Base-by-base conservation (phyloP, 2,888 invertebrate genomes). In the Pollenia griseotomentosa region DNA sequence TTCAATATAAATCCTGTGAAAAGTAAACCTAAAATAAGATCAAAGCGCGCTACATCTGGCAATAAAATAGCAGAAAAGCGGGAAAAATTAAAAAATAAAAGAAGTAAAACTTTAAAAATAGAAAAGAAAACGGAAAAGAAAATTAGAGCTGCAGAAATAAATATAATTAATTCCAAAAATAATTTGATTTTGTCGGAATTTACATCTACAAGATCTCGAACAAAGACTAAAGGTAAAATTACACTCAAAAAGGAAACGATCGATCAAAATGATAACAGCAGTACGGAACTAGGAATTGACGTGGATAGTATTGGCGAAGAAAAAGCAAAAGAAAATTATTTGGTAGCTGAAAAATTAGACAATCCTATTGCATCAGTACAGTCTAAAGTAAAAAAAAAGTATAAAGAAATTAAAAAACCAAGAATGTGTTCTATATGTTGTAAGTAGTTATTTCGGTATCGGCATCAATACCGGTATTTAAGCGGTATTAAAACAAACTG, bases 321-420 rank as follows among this genome's bases (percentile, higher is more conserved):
- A 33, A 33, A 33, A 33, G 33, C 33, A 33, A 33, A 33, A 33
- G 33, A 33, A 33, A 33, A 33, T 33, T 33, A 33, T 33, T 33
- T 33, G 6, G 6, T 6, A n/a, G 46, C 6, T 48, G 33, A 19
- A 3, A 46, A 6, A 33, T 9, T n/a, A 2, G n/a, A 55, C n/a
- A 12, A 46, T 19, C 9, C 2, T 33, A 19, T 1, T 9, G 53
- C 8, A 5, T 2, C 42, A 61, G 7, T 14, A 11, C 19, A 46
- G 16, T 14, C 11, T 10, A 66, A 61, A 59, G 19, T 19, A 1
- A 68, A 61, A 68, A 79, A 53, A 11, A 66, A 61, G 14, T 53
- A 16, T 61, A 66, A 59, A 10, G 51, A 81, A 55, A 53, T 44
- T 19, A 75, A 78, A 44, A 77, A 40, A 11, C 82, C 82, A 14